These are phyloP conservation scores for Zaprionus tsacasi DNA, from an alignment of 1,140 invertebrate species.

Conservation along the genomic window DNA sequence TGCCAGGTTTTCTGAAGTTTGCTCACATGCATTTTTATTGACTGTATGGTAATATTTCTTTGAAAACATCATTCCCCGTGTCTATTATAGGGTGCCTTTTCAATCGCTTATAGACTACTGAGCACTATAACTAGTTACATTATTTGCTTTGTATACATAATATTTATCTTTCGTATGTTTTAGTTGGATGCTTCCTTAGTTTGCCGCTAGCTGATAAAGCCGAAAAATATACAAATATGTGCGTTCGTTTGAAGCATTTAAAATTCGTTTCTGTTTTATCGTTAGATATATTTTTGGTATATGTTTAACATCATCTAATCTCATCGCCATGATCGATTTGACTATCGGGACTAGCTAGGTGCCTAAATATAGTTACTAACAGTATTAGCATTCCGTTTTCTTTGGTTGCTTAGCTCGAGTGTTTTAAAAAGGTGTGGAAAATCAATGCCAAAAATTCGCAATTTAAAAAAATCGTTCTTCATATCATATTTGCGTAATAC, in stretches of 20 bases:
- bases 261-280: conserved; percentile 53
- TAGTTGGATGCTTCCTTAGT: conserved; percentile 33
- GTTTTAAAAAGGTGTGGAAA: conserved; percentile 8
- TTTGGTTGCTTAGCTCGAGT: conserved; percentile 35
- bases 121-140: conserved; percentile 37
- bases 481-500: conserved; percentile 13
- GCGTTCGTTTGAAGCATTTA: conserved; percentile 45
- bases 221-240: conserved; percentile 40
- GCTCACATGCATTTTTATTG: conserved; percentile 45
- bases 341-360: conserved; percentile 35
- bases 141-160: conserved; percentile 25
- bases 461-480: conserved; percentile 4
- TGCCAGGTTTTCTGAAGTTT: conserved; percentile 3
- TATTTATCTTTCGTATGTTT: conserved; percentile 9
- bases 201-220: conserved; percentile 18
- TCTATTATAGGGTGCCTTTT: conserved; percentile 10
- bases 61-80: conserved; percentile 22
- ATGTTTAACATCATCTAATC: conserved; percentile 14
- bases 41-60: conserved; percentile 18
- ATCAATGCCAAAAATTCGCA: conserved; percentile 29
- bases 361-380: conserved; percentile 23
- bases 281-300: conserved; percentile 29
- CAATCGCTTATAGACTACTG: conserved; percentile 30
- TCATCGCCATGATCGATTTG: conserved; percentile 1
- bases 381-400: background rate